Conservation (phyloP, 2,797 vertebrate genomes). For the Sebastes matsubarae region DNA sequence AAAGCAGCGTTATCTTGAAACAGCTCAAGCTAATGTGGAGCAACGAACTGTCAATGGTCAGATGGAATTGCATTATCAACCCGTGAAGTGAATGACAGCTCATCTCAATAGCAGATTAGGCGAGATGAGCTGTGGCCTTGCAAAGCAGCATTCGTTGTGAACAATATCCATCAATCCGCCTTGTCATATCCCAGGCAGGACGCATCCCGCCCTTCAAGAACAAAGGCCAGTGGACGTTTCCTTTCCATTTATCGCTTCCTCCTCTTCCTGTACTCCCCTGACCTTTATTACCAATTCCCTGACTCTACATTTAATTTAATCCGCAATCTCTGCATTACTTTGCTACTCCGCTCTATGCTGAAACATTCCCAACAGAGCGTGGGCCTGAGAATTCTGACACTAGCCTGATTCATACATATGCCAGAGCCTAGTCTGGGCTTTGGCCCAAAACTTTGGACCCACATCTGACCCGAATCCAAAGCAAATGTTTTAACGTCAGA, state of each 20-base stretch:
- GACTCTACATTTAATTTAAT: constrained; percentile 58
- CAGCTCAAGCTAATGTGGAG: constrained; percentile 25
- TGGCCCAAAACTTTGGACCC: neutral
- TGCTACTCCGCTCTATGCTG: neutral
- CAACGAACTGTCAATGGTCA: constrained; percentile 10
- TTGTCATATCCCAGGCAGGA: constrained; percentile 12
- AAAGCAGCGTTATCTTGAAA: neutral
- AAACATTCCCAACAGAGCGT: neutral
- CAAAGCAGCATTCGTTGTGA: constrained; percentile 30
- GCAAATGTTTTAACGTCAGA: neutral
- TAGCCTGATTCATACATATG: neutral
- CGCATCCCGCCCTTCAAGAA: constrained; percentile 12
- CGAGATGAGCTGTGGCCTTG: constrained; percentile 7
- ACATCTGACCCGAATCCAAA: neutral
- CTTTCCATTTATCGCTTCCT: constrained; percentile 14
- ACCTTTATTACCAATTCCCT: constrained; percentile 59
- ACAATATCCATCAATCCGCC: constrained; percentile 54
- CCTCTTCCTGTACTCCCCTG: constrained; percentile 29
- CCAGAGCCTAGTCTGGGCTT: neutral
- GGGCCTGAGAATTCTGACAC: neutral
- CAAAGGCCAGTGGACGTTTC: constrained; percentile 21
- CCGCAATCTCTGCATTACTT: constrained; percentile 15
- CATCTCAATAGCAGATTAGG: constrained; percentile 17
- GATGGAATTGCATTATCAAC: constrained; percentile 4
- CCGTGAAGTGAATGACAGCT: constrained; percentile 28